Conservation (phyloP, 1,140 invertebrate species). For the Drosophila ercepeae region DNA sequence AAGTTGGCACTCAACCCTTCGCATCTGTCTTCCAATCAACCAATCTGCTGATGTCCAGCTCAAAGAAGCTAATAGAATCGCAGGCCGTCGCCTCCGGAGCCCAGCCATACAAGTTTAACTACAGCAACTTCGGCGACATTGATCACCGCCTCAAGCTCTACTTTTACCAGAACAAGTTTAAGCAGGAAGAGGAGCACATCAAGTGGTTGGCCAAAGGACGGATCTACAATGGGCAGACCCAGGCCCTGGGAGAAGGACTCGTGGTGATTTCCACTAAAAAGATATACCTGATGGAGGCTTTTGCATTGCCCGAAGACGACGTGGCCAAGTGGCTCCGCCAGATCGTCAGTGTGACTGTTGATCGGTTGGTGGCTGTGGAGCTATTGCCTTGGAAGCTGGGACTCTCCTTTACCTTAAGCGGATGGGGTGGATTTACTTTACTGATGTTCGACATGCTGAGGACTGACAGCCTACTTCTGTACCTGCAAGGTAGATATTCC, state of each 20-base stretch:
- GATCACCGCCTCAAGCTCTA: conserved; percentile 86
- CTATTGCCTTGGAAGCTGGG: conserved; percentile 79
- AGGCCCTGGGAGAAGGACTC: conserved; percentile 83
- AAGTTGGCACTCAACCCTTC: conserved; percentile 20
- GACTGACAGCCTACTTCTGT: conserved; percentile 69
- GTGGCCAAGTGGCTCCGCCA: conserved; percentile 76
- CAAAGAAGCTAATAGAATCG: conserved; percentile 61
- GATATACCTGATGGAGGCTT: conserved; percentile 85
- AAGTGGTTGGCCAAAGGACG: conserved; percentile 85
- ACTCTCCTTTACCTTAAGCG: conserved; percentile 54
- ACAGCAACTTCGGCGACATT: conserved; percentile 85
- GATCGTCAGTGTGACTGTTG: conserved; percentile 45
- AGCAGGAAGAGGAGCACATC: conserved; percentile 85
- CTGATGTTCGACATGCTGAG: conserved; percentile 70
- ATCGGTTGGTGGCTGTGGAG: conserved; percentile 60
- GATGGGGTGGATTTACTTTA: conserved; percentile 63
- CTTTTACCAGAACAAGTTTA: conserved; percentile 85
- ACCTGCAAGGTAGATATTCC: conserved; percentile 55
- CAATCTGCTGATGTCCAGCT: conserved; percentile 76
- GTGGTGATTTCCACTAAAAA: conserved; percentile 85
- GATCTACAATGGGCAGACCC: conserved; percentile 83
- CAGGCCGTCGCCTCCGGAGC: conserved; percentile 24
- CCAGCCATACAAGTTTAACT: conserved; percentile 85
- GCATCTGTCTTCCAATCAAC: conserved; percentile 78
- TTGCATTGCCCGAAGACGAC: conserved; percentile 84